Percentiles rank a stretch among this genome's conserved stretches.
Conservation (phyloP, 2,888 invertebrate species). For the Morpho helenor region DNA sequence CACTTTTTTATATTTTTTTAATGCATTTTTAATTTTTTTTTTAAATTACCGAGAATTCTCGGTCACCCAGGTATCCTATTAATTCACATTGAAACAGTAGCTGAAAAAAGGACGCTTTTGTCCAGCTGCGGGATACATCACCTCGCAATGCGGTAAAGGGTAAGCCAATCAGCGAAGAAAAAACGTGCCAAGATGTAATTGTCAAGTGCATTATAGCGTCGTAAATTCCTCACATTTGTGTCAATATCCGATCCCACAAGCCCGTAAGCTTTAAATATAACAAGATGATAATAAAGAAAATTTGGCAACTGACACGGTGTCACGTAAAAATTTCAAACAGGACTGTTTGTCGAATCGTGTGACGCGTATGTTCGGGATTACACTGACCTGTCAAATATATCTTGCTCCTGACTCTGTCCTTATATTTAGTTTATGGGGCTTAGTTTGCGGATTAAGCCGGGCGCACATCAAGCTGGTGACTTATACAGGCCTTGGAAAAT, state of each 20-base stretch:
- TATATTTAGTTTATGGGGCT: slow-evolving; percentile 19
- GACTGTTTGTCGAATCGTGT: slow-evolving; percentile 27
- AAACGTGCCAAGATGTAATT: too few relatives aligned
- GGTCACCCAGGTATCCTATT: too few relatives aligned
- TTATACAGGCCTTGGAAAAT: too few relatives aligned
- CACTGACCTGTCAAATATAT: slow-evolving; percentile 29
- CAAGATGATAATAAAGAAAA: slow-evolving; percentile 16
- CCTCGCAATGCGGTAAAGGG: too few relatives aligned
- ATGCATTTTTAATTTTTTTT: too few relatives aligned
- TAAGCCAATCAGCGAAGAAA: too few relatives aligned
- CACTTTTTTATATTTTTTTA: too few relatives aligned
- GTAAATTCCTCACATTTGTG: neutral
- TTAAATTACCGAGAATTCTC: too few relatives aligned
- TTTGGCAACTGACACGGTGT: slow-evolving; percentile 24
- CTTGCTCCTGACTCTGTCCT: slow-evolving; percentile 4
- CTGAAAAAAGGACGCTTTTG: too few relatives aligned
- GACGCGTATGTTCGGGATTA: slow-evolving; percentile 35
- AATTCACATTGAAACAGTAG: too few relatives aligned
- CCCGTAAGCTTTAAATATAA: slow-evolving; percentile 15
- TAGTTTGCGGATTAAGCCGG: neutral
- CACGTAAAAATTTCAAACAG: slow-evolving; percentile 22
- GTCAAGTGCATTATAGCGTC: neutral
- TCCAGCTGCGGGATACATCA: too few relatives aligned
- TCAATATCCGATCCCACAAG: slow-evolving; percentile 6
- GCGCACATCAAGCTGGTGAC: neutral